These are phyloP conservation scores for Anarrhichthys ocellatus DNA, from an alignment of 2,113 vertebrate species.

Conservation along the genomic window DNA sequence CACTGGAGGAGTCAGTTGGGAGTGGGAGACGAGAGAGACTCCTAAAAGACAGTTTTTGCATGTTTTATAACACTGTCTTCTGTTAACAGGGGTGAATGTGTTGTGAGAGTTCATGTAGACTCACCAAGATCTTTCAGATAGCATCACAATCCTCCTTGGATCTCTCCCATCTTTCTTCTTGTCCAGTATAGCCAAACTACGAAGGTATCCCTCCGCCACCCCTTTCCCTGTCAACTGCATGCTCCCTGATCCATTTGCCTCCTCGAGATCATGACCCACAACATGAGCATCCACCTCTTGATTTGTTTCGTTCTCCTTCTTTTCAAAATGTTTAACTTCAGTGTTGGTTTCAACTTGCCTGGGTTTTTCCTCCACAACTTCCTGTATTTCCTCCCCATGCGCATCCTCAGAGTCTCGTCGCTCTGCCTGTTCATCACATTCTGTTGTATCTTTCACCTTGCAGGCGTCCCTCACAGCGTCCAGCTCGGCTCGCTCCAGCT, in stretches of 20 bases:
- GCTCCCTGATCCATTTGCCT: constrained; percentile 18
- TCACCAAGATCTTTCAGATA: constrained; percentile 81
- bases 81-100: not conserved
- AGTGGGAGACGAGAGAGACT: constrained; percentile 80
- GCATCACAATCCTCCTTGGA: constrained; percentile 75
- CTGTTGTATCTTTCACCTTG: constrained; percentile 11
- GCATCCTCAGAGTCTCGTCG: constrained; percentile 14
- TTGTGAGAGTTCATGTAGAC: not conserved
- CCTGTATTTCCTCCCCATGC: not conserved
- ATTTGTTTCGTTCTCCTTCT: constrained; percentile 14
- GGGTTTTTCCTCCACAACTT: not conserved
- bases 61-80: not conserved
- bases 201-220: constrained; percentile 72
- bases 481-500: constrained; percentile 48
- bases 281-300: not conserved
- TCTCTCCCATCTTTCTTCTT: constrained; percentile 69
- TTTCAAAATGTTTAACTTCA: constrained; percentile 24
- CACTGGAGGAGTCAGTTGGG: constrained; percentile 37
- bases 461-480: constrained; percentile 18
- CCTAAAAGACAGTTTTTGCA: constrained; percentile 55
- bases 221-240: constrained; percentile 60
- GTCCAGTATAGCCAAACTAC: constrained; percentile 67
- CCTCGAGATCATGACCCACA: constrained; percentile 9
- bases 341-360: not conserved
- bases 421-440: constrained; percentile 3